phyloP scores from a whole-genome alignment of 1,140 invertebrate species.

The Asobara japonica region DNA sequence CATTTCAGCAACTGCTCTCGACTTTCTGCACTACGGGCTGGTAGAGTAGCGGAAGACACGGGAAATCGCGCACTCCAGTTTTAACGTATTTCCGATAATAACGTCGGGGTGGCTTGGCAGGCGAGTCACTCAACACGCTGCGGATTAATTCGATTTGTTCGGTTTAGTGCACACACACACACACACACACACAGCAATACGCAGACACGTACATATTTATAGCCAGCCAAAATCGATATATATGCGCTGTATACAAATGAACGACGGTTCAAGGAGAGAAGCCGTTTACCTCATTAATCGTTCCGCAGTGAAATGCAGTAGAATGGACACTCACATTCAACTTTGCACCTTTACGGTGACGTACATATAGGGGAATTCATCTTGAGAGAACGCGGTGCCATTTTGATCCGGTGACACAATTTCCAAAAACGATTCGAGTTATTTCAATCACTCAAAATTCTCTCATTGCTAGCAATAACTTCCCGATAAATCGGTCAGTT shows the following conservation, averaged over 20 bases:
- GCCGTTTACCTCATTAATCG: background rate
- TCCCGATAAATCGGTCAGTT: no score
- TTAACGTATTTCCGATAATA: constrained; percentile 18
- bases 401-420: no score
- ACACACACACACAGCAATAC: no score
- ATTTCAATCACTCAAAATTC: no score
- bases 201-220: no score
- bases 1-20: background rate
- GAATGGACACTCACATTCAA: background rate
- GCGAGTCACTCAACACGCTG: constrained; percentile 18
- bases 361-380: no score
- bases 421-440: no score
- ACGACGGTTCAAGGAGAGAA: background rate
- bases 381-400: no score
- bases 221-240: constrained; percentile 3
- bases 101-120: constrained; percentile 4
- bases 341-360: no score
- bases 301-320: background rate
- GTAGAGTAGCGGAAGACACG: constrained; percentile 2
- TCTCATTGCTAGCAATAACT: no score
- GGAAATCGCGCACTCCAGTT: constrained; percentile 7
- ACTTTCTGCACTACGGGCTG: background rate
- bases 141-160: constrained; percentile 21
- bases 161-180: constrained; percentile 5
- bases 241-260: background rate